A percentile compares a stretch with the other conserved stretches of the same genome.
These are phyloP conservation scores for Hippasteria phrygiana DNA, from an alignment of 53 echinoderm and acorn worm species.

Conservation along the genomic window DNA sequence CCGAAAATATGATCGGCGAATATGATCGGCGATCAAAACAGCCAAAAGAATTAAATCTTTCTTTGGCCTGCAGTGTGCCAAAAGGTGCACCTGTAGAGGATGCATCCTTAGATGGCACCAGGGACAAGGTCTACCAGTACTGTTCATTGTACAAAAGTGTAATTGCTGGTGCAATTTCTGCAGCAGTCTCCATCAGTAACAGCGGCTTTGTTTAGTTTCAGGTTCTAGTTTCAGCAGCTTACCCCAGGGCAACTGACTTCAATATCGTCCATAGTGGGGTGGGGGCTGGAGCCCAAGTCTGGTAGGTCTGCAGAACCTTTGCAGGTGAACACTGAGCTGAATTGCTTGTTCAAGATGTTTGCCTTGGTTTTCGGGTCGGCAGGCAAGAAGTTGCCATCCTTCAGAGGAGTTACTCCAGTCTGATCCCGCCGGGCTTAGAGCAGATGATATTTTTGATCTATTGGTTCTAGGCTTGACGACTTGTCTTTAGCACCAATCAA, in stretches of 20 bases:
- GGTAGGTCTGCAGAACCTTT: background rate
- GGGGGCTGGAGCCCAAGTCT: constrained; percentile 18
- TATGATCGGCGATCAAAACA: no score
- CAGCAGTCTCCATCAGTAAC: constrained; percentile 38
- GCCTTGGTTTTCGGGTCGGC: constrained; percentile 10
- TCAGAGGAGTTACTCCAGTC: constrained; percentile 17
- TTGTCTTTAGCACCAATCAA: background rate
- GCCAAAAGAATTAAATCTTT: no score
- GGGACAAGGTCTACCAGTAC: no score
- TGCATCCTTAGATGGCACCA: no score
- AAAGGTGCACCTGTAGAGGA: no score
- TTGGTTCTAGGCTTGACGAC: background rate
- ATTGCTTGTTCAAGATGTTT: constrained; percentile 1
- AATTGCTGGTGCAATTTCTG: background rate
- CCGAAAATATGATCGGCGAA: no score
- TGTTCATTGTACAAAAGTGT: constrained; percentile 11
- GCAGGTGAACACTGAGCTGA: constrained; percentile 30
- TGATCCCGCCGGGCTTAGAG: background rate
- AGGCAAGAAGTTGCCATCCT: constrained; percentile 8
- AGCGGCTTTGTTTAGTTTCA: constrained; percentile 46
- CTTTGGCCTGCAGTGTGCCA: no score
- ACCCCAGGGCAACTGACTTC: background rate
- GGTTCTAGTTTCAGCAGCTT: constrained; percentile 57
- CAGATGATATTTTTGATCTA: background rate
- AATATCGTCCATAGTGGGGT: constrained; percentile 51